These are phyloP conservation scores for Poeciliopsis retropinna DNA, from an alignment of 2,113 vertebrate species.

Conservation along the genomic window DNA sequence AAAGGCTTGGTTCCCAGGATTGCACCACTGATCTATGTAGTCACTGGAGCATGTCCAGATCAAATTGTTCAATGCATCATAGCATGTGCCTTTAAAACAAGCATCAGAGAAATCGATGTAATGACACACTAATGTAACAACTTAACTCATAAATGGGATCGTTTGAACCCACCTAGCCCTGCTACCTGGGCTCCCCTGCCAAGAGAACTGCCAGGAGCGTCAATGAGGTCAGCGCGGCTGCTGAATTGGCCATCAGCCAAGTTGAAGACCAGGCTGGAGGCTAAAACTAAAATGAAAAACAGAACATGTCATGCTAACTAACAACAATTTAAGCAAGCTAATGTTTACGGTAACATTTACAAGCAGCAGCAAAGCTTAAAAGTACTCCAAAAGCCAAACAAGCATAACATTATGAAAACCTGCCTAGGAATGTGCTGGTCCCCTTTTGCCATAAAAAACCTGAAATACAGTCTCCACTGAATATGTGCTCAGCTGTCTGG, in stretches of 20 bases:
- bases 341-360: not conserved
- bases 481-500: too few relatives aligned
- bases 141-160: not conserved
- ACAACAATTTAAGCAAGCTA: not conserved
- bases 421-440: too few relatives aligned
- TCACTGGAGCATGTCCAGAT: conserved; percentile 98
- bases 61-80: conserved; percentile 96
- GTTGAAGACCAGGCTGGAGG: conserved; percentile 94
- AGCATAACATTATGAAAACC: too few relatives aligned
- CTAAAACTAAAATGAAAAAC: conserved; percentile 83
- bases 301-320: not conserved
- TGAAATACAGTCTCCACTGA: too few relatives aligned
- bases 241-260: conserved; percentile 95
- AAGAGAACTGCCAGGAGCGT: conserved; percentile 94
- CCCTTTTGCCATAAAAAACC: too few relatives aligned
- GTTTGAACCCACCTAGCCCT: conserved; percentile 87
- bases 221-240: conserved; percentile 94
- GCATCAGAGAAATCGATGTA: conserved; percentile 4
- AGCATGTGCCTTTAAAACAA: conserved; percentile 87
- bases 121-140: not conserved
- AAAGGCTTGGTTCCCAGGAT: conserved; percentile 98
- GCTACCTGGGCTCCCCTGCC: conserved; percentile 95
- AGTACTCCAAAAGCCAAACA: not conserved
- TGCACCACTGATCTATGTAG: conserved; percentile 99
- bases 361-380: not conserved